A percentile compares a stretch with the other conserved stretches of the same genome.
These are phyloP conservation scores for Hestina assimilis DNA, from an alignment of 1,140 invertebrate species.

Conservation along the genomic window DNA sequence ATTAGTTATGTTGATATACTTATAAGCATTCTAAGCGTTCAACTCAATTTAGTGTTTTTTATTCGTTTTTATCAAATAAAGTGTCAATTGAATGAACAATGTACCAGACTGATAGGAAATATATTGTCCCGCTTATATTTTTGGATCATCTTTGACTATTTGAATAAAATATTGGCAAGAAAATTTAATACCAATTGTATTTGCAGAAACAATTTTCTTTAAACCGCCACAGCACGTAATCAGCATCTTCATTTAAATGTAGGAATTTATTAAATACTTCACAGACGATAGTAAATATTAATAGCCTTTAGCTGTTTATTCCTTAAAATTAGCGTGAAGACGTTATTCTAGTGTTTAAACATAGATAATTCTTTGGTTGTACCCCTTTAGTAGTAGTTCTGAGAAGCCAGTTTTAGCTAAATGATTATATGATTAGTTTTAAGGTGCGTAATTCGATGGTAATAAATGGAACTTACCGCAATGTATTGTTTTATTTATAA, in stretches of 20 bases:
- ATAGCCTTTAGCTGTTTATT: constrained; percentile 17
- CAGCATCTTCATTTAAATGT: too few relatives aligned
- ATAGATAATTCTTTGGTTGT: constrained; percentile 32
- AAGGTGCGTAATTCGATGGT: constrained; percentile 59
- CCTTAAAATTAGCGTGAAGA: constrained; percentile 23
- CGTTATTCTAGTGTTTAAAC: constrained; percentile 23
- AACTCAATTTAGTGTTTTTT: background rate
- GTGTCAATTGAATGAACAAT: constrained; percentile 16
- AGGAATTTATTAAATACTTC: too few relatives aligned
- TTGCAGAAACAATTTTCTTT: too few relatives aligned
- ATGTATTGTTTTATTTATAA: constrained; percentile 41
- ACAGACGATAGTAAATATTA: constrained; percentile 1
- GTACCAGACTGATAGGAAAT: constrained; percentile 18
- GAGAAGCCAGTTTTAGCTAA: constrained; percentile 62
- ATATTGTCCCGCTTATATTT: constrained; percentile 8
- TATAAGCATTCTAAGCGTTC: background rate
- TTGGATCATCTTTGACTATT: constrained; percentile 11
- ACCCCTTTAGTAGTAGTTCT: constrained; percentile 27
- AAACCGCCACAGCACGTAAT: too few relatives aligned
- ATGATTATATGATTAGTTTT: constrained; percentile 44
- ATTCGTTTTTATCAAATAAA: background rate
- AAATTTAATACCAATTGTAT: too few relatives aligned
- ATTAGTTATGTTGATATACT: background rate
- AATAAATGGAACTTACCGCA: constrained; percentile 61
- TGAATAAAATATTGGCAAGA: background rate